Evolutionary conservation across 1,140 invertebrate genomes (phyloP), one percentile per base, ranked within the genome.

Genomic region (Zaprionus lachaisei): DNA sequence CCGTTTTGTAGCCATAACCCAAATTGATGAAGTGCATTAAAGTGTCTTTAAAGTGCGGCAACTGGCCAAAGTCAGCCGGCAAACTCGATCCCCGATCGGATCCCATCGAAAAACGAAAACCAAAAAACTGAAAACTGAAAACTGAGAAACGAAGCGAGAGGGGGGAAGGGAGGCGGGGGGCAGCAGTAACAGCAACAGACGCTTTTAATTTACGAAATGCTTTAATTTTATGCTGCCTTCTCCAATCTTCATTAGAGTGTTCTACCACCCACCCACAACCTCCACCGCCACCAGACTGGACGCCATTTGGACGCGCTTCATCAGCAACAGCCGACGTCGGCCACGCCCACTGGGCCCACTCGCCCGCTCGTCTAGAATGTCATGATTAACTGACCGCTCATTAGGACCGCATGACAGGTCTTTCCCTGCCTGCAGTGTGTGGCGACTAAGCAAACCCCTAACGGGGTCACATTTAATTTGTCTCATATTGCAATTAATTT

Each of bases 401-500:
- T 87, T 89, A 87, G 69, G 58, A 61, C 70, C 83, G 81, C 66
- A 83, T 78, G 78, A 80, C 73, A 80, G 51, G 72, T 41, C 77
- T 51, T 37, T 17, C 34, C 31, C 34, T 37, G 17, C 56, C n/a
- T 11, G 0, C 31, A 34, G 28, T 9, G 26, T 28, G 26, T 1
- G 28, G 28, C 3, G 31, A 11, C 31, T 34, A 3, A 11, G 31
- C 31, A 34, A 34, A 55, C 49, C 58, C 49, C 38, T 31, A 60
- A 77, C 60, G 55, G 76, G 76, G 76, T 87, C 84, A 81, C 81
- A 89, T 87, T 87, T 83, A 87, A 87, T 87, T 81, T 67, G 67
- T 75, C 84, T 87, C 83, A 77, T 73, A 87, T 87, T 87, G 83
- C 83, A 89, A 87, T 87, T 87, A 89, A 87, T 87, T 89, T 87